Evolutionary conservation across 2,797 vertebrate genomes (phyloP), one percentile per base, ranked within the genome.

Genomic region (Scarus forsteni): DNA sequence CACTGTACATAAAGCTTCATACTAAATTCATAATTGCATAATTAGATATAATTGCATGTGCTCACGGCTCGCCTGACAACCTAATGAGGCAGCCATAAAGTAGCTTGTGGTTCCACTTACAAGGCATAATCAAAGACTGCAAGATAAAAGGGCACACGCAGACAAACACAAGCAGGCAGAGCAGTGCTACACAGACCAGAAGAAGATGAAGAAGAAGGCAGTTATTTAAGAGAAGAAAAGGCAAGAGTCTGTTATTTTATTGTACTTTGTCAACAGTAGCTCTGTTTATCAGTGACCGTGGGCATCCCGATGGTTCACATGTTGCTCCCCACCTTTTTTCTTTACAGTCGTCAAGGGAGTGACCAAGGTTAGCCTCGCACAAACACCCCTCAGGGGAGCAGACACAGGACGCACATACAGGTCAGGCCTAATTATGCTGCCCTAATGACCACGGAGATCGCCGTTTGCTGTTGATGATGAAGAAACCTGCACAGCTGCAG

Each of bases 41-140:
- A 92, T 90, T 89, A 89, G 63, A 79, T 77, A 72, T 89, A 91
- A 91, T 88, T 89, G 81, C 79, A 83, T 88, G 77, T 87, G 77
- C 86, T 84, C 71, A 83, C 77, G 80, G 86, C 72, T 89, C 82
- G 80, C 66, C 88, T 83, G 77, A 77, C 82, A 86, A 82, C 73
- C 73, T 90, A 89, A 92, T 89, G 85, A 91, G 85, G 85, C 83
- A 71, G 68, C 60, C 69, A 70, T 86, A 75, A 88, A 89, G 82
- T 78, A 79, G 83, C 70, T 73, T 65, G 73, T 73, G 79, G 81
- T 79, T 85, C 81, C 86, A 89, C 84, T 89, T 88, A 85, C 78
- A 88, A 73, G 80, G 88, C 85, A 86, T 86, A 87, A 90, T 92
- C 80, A 89, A 89, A 90, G 83, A 84, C 70, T 62, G 76, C 50